Evolutionary conservation across 1,140 invertebrate species (phyloP), one percentile per base, ranked within the genome.

Genomic region (Battus philenor): DNA sequence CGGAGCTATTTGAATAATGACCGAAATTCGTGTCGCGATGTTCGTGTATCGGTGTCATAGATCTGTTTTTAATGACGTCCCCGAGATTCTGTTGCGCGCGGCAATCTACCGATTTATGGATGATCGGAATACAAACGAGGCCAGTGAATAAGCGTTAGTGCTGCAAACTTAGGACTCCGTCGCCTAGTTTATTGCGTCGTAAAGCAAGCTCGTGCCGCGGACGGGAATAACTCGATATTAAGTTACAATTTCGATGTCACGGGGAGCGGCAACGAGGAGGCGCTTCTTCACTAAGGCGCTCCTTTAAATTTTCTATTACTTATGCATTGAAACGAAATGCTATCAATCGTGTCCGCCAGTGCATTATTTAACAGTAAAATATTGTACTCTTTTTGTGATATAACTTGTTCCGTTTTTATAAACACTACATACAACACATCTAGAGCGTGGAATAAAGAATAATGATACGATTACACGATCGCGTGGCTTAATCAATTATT

Each of bases 181-280:
- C 61, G 47, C 41, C 56, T 69, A 61, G 53, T 82, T 79, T 82
- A 79, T 75, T 50, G 56, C 75, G 45, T 68, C 67, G 63, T 82
- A 74, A 82, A 79, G 36, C 49, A 33, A 58, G 63, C 68, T 69
- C 59, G 68, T 68, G 67, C 63, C 59, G 65, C 59, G 62, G 64
- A 68, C 64, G 59, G 47, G 58, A 59, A 75, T 71, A 69, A 78
- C 50, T 74, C 63, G 53, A 54, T 59, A 72, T 70, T 73, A 69
- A 70, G 56, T 65, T 70, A 59, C 63, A 68, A 69, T 75, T 71
- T 64, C 58, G 61, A 62, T 59, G 55, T 46, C 47, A 44, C 47
- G 33, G 51, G 44, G 27, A 29, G 41, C 34, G 22, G 29, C 50
- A 50, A 30, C 16, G 12, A 45, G 30, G 29, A 18, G 27, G 4